Percentiles rank a stretch among this genome's conserved stretches.
These are phyloP conservation scores for Suncus etruscus DNA, from an alignment of 2,113 vertebrate genomes.

Conservation along the genomic window DNA sequence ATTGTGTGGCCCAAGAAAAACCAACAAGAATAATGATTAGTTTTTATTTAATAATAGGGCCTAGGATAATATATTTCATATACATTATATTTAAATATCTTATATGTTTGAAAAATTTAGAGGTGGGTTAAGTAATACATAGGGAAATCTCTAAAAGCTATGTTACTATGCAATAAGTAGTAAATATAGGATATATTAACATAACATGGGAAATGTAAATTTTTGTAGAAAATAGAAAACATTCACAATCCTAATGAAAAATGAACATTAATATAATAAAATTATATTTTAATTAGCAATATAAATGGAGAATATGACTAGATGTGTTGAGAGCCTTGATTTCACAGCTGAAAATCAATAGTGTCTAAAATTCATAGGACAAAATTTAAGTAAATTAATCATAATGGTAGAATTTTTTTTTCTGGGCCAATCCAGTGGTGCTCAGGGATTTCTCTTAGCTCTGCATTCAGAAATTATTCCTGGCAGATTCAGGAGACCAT, in stretches of 20 bases:
- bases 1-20: no score
- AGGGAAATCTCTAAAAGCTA: background rate
- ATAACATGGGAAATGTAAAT: background rate
- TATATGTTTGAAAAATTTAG: slow-evolving; percentile 17
- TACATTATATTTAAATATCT: background rate
- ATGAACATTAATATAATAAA: slow-evolving; percentile 18
- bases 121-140: background rate
- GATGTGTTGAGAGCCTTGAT: fast-evolving
- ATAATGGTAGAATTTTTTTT: background rate
- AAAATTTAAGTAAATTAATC: slow-evolving; percentile 29
- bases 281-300: background rate
- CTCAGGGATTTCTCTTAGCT: no score
- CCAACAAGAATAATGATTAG: no score
- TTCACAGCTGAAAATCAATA: background rate
- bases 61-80: background rate
- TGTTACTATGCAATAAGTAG: background rate
- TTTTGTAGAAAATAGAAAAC: background rate
- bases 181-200: background rate
- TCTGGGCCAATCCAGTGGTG: no score
- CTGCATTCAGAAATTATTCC: no score
- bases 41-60: background rate
- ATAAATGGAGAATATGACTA: background rate
- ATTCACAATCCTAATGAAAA: background rate
- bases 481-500: no score
- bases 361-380: slow-evolving; percentile 29